phyloP scores from a whole-genome alignment of 2,113 vertebrate species.

The Cyphotilapia sp. region DNA sequence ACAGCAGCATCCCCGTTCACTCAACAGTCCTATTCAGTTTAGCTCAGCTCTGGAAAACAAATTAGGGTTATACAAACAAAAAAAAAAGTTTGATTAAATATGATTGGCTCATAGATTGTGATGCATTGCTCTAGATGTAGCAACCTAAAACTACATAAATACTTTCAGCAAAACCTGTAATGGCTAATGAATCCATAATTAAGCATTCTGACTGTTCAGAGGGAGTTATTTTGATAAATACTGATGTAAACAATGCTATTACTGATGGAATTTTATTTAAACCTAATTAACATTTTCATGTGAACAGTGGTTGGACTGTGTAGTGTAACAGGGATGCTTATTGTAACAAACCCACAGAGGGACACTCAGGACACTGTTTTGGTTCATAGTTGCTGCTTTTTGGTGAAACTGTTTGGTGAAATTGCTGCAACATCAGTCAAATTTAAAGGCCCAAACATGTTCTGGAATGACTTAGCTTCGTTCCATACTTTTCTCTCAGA shows the following conservation, averaged over 20 bases:
- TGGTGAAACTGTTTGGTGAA: neutral
- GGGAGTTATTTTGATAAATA: neutral
- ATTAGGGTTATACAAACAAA: neutral
- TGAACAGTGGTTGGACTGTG: neutral
- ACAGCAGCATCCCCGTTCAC: slow-evolving; percentile 21
- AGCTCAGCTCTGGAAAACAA: neutral
- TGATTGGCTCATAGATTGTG: neutral
- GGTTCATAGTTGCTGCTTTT: neutral
- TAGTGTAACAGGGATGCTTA: neutral
- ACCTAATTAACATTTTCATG: neutral
- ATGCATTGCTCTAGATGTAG: neutral
- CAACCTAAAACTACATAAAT: neutral
- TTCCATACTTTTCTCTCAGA: neutral
- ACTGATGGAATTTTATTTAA: neutral
- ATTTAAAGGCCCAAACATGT: neutral
- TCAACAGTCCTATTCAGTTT: neutral
- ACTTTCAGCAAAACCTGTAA: neutral
- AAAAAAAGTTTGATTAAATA: neutral
- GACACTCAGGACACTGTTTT: neutral
- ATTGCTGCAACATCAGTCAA: neutral
- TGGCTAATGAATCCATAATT: neutral
- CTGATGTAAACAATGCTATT: neutral
- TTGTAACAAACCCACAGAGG: neutral
- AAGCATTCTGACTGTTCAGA: neutral
- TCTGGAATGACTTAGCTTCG: neutral